Evolutionary conservation across 2,797 vertebrate species (phyloP).

Genomic region (Siniperca scherzeri): DNA sequence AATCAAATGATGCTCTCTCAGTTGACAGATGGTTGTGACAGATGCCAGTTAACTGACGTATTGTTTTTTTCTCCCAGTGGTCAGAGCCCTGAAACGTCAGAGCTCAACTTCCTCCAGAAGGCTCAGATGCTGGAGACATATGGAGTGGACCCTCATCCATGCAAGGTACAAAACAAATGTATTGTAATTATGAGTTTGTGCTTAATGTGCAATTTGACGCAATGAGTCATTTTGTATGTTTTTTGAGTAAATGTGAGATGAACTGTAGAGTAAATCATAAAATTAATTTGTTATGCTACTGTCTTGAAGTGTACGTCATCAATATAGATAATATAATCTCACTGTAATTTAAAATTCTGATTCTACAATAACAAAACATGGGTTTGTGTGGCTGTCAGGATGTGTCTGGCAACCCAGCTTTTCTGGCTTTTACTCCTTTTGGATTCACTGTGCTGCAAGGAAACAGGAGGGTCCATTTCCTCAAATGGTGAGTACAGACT

Average conservation of each 20-base stretch:
- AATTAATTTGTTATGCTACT: neutral
- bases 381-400: conserved; percentile 86
- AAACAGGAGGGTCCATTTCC: conserved; percentile 96
- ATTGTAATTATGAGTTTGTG: neutral
- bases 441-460: conserved; percentile 98
- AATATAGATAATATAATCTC: neutral
- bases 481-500: conserved; percentile 92
- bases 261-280: neutral
- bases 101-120: conserved; percentile 97
- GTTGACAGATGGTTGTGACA: neutral
- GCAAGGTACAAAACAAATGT: conserved; percentile 88
- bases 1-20: neutral
- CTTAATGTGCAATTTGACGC: neutral
- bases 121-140: conserved; percentile 98
- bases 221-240: neutral
- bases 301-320: neutral
- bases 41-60: neutral
- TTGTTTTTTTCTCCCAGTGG: conserved; percentile 81
- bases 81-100: conserved; percentile 93
- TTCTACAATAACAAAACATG: neutral
- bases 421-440: conserved; percentile 97
- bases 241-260: conserved; percentile 3
- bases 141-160: conserved; percentile 97
- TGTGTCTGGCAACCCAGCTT: conserved; percentile 96
- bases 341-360: neutral